Conservation (phyloP, 1,140 invertebrate species). For the Calosoma granatense region DNA sequence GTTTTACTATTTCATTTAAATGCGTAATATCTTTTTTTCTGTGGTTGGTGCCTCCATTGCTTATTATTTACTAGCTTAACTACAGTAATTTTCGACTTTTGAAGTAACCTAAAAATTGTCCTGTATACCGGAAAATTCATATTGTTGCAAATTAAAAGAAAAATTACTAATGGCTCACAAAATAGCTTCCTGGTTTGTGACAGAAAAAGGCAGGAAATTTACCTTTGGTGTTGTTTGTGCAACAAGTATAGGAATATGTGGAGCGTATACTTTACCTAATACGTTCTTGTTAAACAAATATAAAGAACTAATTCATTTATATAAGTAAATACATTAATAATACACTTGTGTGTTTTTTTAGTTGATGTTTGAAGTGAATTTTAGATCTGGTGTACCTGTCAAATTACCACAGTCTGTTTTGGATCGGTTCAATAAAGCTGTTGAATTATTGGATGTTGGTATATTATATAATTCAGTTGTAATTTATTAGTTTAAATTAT, state of each 20-base stretch:
- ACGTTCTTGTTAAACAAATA: constrained; percentile 41
- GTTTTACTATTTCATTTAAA: too few relatives aligned
- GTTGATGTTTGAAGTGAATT: constrained; percentile 18
- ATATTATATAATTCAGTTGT: constrained; percentile 4
- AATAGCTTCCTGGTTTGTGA: constrained; percentile 23
- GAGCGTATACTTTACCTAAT: constrained; percentile 36
- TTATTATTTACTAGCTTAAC: too few relatives aligned
- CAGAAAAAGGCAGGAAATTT: constrained; percentile 24
- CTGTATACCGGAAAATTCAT: too few relatives aligned
- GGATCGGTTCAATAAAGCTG: constrained; percentile 35
- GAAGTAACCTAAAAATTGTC: too few relatives aligned
- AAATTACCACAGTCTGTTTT: constrained; percentile 32
- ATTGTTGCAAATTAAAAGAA: too few relatives aligned
- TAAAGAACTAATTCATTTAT: constrained; percentile 39
- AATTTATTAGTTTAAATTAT: constrained; percentile 1
- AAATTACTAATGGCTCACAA: constrained; percentile 11
- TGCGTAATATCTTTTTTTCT: too few relatives aligned
- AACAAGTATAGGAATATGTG: constrained; percentile 21
- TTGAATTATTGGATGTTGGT: constrained; percentile 35
- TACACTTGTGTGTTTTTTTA: constrained; percentile 7
- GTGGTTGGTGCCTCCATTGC: too few relatives aligned
- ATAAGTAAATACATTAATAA: constrained; percentile 34
- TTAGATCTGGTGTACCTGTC: constrained; percentile 36
- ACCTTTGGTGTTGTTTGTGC: constrained; percentile 17
- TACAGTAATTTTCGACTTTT: too few relatives aligned